Conservation (phyloP, 2,113 vertebrate genomes). For the Eidolon helvum region DNA sequence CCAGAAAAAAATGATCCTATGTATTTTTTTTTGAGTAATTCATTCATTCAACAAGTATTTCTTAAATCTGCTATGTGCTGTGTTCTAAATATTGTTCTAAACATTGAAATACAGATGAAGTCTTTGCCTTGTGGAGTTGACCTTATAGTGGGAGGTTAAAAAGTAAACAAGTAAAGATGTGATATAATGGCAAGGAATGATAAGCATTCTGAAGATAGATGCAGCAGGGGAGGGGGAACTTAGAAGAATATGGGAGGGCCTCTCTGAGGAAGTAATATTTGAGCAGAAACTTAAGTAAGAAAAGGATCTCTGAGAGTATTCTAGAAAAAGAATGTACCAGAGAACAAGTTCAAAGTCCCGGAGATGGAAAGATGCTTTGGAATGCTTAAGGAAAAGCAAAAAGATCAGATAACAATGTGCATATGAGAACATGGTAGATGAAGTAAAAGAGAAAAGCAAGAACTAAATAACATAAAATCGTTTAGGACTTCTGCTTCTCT, state of each 20-base stretch:
- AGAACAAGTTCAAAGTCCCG: background rate
- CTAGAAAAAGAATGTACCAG: background rate
- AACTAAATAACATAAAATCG: background rate
- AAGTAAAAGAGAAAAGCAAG: background rate
- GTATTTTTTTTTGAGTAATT: conserved; percentile 25
- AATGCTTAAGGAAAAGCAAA: background rate
- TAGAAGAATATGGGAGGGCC: background rate
- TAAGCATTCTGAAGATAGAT: background rate
- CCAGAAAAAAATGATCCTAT: conserved; percentile 6
- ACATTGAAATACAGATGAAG: background rate
- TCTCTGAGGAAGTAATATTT: conserved; percentile 11
- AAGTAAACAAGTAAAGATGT: background rate
- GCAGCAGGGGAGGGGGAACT: background rate
- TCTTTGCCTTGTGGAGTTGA: background rate
- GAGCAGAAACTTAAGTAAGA: background rate
- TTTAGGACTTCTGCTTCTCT: background rate
- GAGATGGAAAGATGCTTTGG: background rate
- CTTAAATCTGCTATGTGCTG: conserved; percentile 1
- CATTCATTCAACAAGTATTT: conserved; percentile 24
- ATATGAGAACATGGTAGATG: background rate
- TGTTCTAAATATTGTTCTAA: background rate
- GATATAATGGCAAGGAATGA: background rate
- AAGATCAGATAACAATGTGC: background rate
- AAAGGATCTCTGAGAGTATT: background rate
- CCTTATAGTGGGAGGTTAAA: background rate